Base-by-base conservation (phyloP, 2,888 invertebrate genomes). In the Bursaphelenchus okinawaensis region DNA sequence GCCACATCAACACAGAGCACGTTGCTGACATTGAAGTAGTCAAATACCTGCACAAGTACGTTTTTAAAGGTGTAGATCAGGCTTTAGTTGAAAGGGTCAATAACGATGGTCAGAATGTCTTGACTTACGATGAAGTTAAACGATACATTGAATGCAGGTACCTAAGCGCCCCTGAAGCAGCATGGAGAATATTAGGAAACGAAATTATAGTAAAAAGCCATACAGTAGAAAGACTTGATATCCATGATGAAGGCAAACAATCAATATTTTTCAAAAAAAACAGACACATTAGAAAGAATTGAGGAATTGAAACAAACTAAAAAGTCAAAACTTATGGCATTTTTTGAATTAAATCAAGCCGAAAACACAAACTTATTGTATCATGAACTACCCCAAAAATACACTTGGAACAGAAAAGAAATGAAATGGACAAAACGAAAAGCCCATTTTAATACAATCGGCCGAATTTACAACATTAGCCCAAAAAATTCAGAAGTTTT, bases 1-100 rank as follows among this genome's bases (percentile, higher is more conserved):
- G 70, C 19, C 84, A 84, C 66, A 83, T 84, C 50, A 84, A 84
- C 72, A 79, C 83, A 1, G 83, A 84, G 74, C 54, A 71, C 22
- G 75, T 76, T 62, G 50, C 65, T 4, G 63, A 72, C n/a, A 56
- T 82, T 4, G 68, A 58, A 20, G 63, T 65, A 7, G 66, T 79
- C 0, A 81, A 79, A 59, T 82, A 83, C 63, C 20, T 83, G 16
- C 75, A 64, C 66, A 82, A 83, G 52, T 83, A 83, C 62, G 68
- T 77, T 0, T 78, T 75, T 62, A 83, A 79, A 69, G 81, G 76
- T 0, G 60, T 66, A 50, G 75, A 80, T 52, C 19, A 23, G 12
- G 56, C 56, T 19, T 9, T 52, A 4, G 20, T 52, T 23, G 52
- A 52, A 4, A 52, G 20, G 7, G 52, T 40, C 40, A 1, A n/a